These are phyloP conservation scores for Alosa sapidissima DNA, from an alignment of 2,797 vertebrate species.

Conservation along the genomic window DNA sequence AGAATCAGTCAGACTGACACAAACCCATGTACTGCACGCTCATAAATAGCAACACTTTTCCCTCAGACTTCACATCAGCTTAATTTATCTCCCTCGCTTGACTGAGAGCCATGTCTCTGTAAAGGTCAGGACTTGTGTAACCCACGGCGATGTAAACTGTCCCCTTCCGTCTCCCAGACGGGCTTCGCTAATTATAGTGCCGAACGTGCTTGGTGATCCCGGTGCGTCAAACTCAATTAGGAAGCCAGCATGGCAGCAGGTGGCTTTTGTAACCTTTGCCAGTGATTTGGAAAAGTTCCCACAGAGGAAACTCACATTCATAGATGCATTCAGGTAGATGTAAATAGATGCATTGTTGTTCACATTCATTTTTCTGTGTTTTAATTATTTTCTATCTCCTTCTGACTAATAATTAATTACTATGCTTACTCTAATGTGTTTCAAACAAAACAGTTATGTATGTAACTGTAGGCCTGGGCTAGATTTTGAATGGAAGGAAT, in stretches of 20 bases:
- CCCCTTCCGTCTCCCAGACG: background rate
- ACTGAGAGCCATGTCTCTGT: background rate
- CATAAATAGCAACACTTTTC: background rate
- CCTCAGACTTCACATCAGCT: background rate
- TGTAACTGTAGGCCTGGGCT: too few species aligned
- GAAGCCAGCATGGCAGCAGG: conserved; percentile 30
- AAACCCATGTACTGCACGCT: background rate
- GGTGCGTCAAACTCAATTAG: conserved; percentile 40
- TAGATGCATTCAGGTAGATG: background rate
- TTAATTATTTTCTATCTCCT: too few species aligned
- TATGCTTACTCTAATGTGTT: too few species aligned
- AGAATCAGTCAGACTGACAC: background rate
- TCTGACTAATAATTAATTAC: too few species aligned
- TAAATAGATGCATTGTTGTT: background rate
- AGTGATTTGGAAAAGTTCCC: background rate
- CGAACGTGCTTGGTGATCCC: conserved; percentile 30
- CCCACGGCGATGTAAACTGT: background rate
- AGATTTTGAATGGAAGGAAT: too few species aligned
- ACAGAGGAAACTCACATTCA: background rate
- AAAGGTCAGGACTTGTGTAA: conserved; percentile 15
- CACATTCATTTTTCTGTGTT: conserved; percentile 39
- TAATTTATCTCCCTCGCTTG: background rate
- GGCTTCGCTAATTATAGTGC: conserved; percentile 26
- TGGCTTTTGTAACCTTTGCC: conserved; percentile 20
- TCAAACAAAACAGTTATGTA: too few species aligned